Evolutionary conservation across 2,888 invertebrate genomes (phyloP).

Genomic region (Lasioglossum vierecki): DNA sequence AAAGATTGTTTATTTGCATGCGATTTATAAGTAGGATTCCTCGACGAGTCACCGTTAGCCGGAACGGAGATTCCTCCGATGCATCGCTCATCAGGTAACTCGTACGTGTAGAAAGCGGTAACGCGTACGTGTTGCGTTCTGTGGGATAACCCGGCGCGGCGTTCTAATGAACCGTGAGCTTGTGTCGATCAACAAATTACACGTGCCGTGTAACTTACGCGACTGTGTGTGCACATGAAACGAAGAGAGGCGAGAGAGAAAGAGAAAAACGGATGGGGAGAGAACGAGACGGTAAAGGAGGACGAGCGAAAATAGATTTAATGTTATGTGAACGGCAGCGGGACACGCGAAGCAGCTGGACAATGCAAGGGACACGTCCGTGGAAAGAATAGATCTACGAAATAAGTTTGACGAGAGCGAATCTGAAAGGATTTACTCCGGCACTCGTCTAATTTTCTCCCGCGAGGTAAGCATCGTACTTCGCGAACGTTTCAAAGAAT

Average conservation of each 20-base stretch:
- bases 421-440: not conserved
- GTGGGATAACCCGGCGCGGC: constrained; percentile 22
- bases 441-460: not conserved
- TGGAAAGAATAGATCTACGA: not conserved
- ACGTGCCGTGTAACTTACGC: constrained; percentile 29
- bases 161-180: constrained; percentile 47
- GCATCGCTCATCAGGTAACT: not conserved
- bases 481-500: not conserved
- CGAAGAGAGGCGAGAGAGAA: not conserved
- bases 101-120: constrained; percentile 12
- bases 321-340: constrained; percentile 36
- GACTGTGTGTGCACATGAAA: not conserved
- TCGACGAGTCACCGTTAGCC: not conserved
- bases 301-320: constrained; percentile 63
- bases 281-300: constrained; percentile 44
- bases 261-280: not conserved
- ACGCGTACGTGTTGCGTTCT: constrained; percentile 12
- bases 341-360: constrained; percentile 22
- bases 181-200: constrained; percentile 58
- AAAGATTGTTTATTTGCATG: not conserved
- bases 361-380: not conserved
- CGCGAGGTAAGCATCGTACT: not conserved
- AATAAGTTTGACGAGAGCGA: not conserved
- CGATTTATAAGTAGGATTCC: not conserved
- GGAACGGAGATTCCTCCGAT: not conserved